Base-by-base conservation (phyloP, 2,888 invertebrate species). In the Sarcophaga carnaria region DNA sequence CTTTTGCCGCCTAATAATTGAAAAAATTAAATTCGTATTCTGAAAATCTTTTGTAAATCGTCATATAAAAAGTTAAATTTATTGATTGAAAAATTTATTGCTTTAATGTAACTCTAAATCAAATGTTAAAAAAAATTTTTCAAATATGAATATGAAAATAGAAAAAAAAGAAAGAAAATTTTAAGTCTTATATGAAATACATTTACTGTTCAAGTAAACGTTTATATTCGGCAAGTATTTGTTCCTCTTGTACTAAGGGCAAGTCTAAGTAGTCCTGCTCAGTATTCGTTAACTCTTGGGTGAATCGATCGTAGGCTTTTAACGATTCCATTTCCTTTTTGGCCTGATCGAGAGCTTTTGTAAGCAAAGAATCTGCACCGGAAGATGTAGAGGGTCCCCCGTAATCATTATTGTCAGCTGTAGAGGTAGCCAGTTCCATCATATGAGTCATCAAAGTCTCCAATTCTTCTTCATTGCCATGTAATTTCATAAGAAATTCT, bases 251-350 rank as follows among this genome's bases (percentile, higher is more conserved):
- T 0, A 94, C 92, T 22, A 97, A 94, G 0, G 95, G 94, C 22
- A 96, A 93, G 93, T 97, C 96, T 80, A 97, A 94, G 91, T 97
- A 96, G 88, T 96, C 97, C 89, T 96, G 96, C 62, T 96, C 96
- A 85, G 95, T 95, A 27, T 88, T 85, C 2, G 89, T 91, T 60
- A 95, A 92, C 88, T 96, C 95, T 3, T 95, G 94, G 2, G 95
- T 93, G 47, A 97, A 94, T 0, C 96, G 94, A 14, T 94, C 92
- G 83, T 95, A 95, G 0, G 96, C 96, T 88, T 90, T 89, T 66
- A 90, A 88, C 0, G 92, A 90, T 72, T 91, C 90, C 17, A 92
- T 83, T 88, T 92, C 92, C 2, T 88, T 89, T 80, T 90, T 88
- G 0, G 91, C 90, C 70, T 91, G 91, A 10, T 89, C 78, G 67